These are phyloP conservation scores for Pollachius pollachius DNA, from an alignment of 2,113 vertebrate genomes.

Conservation along the genomic window DNA sequence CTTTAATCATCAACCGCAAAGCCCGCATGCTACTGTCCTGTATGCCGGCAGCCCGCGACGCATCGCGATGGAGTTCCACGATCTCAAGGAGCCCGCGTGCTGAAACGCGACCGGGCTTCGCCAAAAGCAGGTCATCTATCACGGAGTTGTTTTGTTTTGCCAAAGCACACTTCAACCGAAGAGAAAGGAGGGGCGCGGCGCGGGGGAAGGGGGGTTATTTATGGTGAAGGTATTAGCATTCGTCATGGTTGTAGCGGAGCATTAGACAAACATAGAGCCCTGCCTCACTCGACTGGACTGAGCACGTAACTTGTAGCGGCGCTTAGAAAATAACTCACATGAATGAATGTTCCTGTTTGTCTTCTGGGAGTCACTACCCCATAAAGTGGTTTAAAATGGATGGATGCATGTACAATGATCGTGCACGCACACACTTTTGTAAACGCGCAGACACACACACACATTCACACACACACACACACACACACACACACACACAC, in stretches of 20 bases:
- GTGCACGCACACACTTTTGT: not conserved
- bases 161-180: conserved; percentile 13
- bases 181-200: too few species aligned
- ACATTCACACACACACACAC: not conserved
- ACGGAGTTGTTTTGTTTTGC: not conserved
- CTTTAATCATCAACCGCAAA: not conserved
- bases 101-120: too few species aligned
- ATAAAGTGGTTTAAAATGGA: too few species aligned
- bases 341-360: too few species aligned
- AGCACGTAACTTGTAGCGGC: not conserved
- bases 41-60: too few species aligned
- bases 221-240: not conserved
- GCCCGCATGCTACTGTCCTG: not conserved
- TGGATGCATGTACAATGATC: not conserved
- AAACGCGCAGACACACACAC: too few species aligned
- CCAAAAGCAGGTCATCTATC: conserved; percentile 6
- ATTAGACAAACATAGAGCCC: conserved; percentile 7
- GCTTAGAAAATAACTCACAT: conserved; percentile 6
- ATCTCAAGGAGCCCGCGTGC: too few species aligned
- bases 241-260: not conserved
- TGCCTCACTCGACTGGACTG: conserved; percentile 14
- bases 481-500: not conserved
- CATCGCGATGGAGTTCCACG: too few species aligned
- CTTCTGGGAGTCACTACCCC: too few species aligned
- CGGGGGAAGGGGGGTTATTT: not conserved